Conservation (phyloP, 2,797 vertebrate species). For the Sarcophilus harrisii region DNA sequence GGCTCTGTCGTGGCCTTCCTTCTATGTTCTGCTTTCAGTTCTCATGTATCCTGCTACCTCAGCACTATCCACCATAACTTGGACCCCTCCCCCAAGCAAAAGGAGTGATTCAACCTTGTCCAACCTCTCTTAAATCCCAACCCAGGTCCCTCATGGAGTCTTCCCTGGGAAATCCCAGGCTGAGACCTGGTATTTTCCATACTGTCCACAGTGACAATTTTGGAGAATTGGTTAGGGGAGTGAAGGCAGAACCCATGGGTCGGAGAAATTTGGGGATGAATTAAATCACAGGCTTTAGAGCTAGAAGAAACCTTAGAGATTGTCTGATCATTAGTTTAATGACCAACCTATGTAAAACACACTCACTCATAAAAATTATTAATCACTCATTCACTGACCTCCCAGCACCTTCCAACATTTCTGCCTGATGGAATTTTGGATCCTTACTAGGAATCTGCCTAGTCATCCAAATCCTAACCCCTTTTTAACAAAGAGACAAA, state of each 20-base stretch:
- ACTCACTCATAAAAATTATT: too few species aligned
- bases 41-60: conserved; percentile 27
- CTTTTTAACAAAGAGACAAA: not conserved
- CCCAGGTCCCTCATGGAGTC: not conserved
- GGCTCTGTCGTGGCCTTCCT: not conserved
- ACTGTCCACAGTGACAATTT: not conserved
- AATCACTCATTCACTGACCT: too few species aligned
- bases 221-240: not conserved
- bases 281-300: not conserved
- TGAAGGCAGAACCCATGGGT: not conserved
- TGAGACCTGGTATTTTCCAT: not conserved
- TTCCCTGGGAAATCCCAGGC: not conserved
- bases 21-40: conserved; percentile 71
- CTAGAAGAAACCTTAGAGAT: not conserved
- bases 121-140: not conserved
- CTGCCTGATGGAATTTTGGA: too few species aligned
- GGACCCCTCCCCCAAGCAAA: conserved; percentile 83
- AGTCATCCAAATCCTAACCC: too few species aligned
- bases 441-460: too few species aligned
- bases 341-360: too few species aligned
- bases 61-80: conserved; percentile 77
- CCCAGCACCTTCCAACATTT: too few species aligned
- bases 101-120: conserved; percentile 86
- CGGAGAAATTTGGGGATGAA: not conserved
- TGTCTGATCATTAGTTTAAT: not conserved